A percentile compares a stretch with the other conserved stretches of the same genome.
These are phyloP conservation scores for Deladenus siricidicola DNA, from an alignment of 2,888 invertebrate genomes.

Conservation along the genomic window DNA sequence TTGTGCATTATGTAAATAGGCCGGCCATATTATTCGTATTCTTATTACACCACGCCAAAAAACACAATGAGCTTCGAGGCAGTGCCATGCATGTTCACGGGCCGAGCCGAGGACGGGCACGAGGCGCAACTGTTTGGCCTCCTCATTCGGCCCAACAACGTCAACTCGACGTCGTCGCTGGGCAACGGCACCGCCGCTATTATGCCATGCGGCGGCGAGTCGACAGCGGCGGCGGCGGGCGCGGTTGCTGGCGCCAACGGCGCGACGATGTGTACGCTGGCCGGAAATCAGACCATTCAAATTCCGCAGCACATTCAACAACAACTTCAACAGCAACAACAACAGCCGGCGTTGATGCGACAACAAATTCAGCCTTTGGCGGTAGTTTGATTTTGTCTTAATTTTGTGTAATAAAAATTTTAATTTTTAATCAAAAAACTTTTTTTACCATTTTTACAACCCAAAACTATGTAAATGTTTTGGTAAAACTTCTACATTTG, in stretches of 20 bases:
- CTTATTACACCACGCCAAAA: not conserved
- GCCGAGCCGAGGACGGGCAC: constrained; percentile 25
- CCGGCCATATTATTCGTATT: too few species aligned
- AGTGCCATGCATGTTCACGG: constrained; percentile 34
- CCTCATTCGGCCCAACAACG: constrained; percentile 31
- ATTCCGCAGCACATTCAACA: not conserved
- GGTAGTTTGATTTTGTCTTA: too few species aligned
- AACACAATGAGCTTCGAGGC: constrained; percentile 34
- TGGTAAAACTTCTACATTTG: too few species aligned
- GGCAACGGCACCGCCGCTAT: constrained; percentile 8
- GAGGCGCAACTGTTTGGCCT: constrained; percentile 27
- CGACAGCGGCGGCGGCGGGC: constrained; percentile 2
- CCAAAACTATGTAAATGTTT: too few species aligned
- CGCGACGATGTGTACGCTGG: too few species aligned
- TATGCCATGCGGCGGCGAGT: constrained; percentile 5
- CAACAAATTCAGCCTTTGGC: constrained; percentile 4
- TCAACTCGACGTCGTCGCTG: too few species aligned
- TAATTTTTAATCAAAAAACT: too few species aligned
- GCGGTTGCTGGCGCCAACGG: too few species aligned
- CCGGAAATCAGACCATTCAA: not conserved
- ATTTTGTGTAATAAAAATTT: too few species aligned
- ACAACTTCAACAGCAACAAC: constrained; percentile 5
- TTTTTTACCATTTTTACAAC: too few species aligned
- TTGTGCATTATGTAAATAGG: too few species aligned
- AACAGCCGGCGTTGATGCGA: not conserved